Base-by-base conservation (phyloP, 2,797 vertebrate genomes). In the Sciaenops ocellatus region DNA sequence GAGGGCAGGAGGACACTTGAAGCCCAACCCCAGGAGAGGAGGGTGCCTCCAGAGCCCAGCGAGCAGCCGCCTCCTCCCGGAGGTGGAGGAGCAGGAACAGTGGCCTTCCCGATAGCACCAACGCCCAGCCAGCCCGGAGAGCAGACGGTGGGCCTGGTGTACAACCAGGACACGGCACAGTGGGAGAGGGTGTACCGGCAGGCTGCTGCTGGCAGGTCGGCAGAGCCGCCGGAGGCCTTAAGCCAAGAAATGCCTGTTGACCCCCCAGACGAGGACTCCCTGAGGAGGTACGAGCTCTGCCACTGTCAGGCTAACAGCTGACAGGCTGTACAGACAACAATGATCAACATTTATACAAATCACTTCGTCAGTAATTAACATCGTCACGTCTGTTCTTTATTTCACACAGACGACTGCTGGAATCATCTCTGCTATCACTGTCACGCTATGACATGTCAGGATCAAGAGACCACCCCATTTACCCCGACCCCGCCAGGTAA, bases 241-340 rank as follows among this genome's bases (percentile, higher is more conserved):
- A 98, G 96, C 96, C 97, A 98, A 93, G 98, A 99, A 94, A 97
- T 98, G 96, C 97, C 97, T 93, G 98, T 98, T 82, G 98, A 99
- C 87, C 97, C 96, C 82, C 96, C 98, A 3, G 98, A 99, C 48
- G 98, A 99, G 92, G 98, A 99, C 94, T 98, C 97, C 2, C 96
- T 99, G 69, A 96, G 98, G 91, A 98, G 98, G 98, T 99, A 96
- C 90, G 92, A 15, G 7, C 34, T 34, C 34, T 34, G 34, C 34
- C 34, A 34, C 34, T 34, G 34, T 34, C 34, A 34, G 34, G 28
- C 28, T 30, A 30, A 30, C 28, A 30, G 28, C 5, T 30, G 28
- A 30, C 28, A 30, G 28, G 34, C 34, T 34, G n/a, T n/a, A n/a
- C n/a, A n/a, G 34, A 34, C 34, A 34, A 8, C 46, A 6, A 44